Conservation (phyloP, 37 sponge, comb jelly and placozoan species). For the Dysidea cf. avara region DNA sequence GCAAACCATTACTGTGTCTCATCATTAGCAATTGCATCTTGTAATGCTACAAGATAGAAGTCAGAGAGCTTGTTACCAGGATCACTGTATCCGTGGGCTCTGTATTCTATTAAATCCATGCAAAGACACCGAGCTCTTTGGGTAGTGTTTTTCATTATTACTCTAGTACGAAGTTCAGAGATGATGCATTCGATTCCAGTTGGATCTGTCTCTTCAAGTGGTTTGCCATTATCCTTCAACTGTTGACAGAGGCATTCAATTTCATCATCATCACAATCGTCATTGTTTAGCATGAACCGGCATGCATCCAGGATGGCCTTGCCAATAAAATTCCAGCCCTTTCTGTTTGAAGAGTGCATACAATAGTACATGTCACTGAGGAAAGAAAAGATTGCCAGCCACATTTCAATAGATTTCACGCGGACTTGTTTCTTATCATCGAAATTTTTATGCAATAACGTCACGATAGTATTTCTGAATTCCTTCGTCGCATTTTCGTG, state of each 20-base stretch:
- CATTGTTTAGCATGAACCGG: slow-evolving; percentile 17
- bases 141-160: slow-evolving; percentile 28
- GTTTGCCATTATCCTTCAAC: slow-evolving; percentile 52
- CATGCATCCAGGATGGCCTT: slow-evolving; percentile 40
- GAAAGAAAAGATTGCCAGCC: slow-evolving; percentile 68
- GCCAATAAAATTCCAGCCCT: slow-evolving; percentile 12
- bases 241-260: slow-evolving; percentile 59
- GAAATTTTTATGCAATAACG: slow-evolving; percentile 31
- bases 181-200: slow-evolving; percentile 1
- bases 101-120: slow-evolving; percentile 64
- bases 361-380: slow-evolving; percentile 35
- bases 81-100: slow-evolving; percentile 63
- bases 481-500: background rate
- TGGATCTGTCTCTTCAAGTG: slow-evolving; percentile 22
- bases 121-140: slow-evolving; percentile 37
- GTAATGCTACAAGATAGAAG: slow-evolving; percentile 64
- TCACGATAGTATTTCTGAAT: slow-evolving; percentile 38
- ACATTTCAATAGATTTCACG: slow-evolving; percentile 61
- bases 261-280: slow-evolving; percentile 64
- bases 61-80: slow-evolving; percentile 27
- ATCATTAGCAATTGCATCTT: slow-evolving; percentile 72
- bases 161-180: slow-evolving; percentile 19
- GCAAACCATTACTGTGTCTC: slow-evolving; percentile 3
- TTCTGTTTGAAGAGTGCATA: slow-evolving; percentile 21
- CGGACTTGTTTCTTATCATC: slow-evolving; percentile 43